Conservation (phyloP, 2,113 vertebrate genomes). For the Ageneiosus marmoratus region DNA sequence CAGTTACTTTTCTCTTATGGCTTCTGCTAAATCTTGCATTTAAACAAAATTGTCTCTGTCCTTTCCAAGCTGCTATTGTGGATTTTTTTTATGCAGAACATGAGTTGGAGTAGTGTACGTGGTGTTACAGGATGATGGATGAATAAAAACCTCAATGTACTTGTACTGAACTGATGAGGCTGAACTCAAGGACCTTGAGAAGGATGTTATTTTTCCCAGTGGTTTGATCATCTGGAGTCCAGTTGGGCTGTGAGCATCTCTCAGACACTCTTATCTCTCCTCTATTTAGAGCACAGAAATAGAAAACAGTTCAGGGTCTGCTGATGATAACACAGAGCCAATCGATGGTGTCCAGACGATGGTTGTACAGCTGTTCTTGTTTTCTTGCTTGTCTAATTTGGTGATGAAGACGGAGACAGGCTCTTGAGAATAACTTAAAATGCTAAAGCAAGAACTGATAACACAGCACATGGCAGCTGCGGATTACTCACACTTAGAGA, state of each 20-base stretch:
- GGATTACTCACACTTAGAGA: slow-evolving; percentile 13
- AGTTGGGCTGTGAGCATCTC: neutral
- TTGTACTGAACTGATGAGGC: neutral
- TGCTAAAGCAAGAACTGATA: neutral
- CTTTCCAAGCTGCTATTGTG: neutral
- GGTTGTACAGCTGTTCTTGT: neutral
- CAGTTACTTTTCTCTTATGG: neutral
- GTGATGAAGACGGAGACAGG: neutral
- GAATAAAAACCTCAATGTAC: neutral
- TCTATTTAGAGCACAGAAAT: neutral
- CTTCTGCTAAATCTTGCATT: neutral
- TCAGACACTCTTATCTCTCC: neutral
- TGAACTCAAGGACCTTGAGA: neutral
- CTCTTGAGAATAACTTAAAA: neutral
- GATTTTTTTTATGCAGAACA: neutral
- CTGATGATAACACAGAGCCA: neutral
- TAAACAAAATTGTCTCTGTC: neutral
- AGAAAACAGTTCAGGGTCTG: neutral
- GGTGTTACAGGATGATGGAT: neutral
- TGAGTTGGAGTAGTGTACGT: neutral
- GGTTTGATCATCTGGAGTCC: neutral
- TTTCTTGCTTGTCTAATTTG: neutral
- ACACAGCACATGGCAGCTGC: slow-evolving; percentile 16
- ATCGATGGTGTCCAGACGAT: no score
- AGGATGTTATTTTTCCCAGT: neutral